Base-by-base conservation (phyloP, 2,113 vertebrate genomes). In the Nannospalax galili region DNA sequence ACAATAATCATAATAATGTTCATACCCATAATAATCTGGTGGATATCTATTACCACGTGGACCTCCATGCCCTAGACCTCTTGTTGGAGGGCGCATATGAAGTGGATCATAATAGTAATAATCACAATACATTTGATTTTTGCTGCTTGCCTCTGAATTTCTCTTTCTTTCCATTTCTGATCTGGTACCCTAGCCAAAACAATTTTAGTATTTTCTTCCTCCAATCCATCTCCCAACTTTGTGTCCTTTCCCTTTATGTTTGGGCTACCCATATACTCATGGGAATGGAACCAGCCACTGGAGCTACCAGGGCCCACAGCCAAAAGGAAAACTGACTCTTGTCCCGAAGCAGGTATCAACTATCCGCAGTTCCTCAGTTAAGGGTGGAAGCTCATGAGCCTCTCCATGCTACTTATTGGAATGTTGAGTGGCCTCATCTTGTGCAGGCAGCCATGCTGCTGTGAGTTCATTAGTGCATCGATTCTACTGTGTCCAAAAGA, bases 1-100 rank as follows among this genome's bases (percentile, higher is more conserved):
- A 96, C 99, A 99, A 98, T 99, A 99, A 99, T 99, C 99, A 60
- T 99, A 99, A 98, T 99, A 99, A 98, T 99, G 99, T 97, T 99
- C 99, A 60, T 99, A 99, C 96, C 99, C 98, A 1, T 99, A 99
- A 98, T 99, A 99, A 98, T 99, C 99, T 7, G 99, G 99, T 89
- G 99, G 99, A 98, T 99, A 99, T 78, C 99, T 97, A 22, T 99
- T 99, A 97, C 99, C 99, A 91, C 99, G 99, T 97, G 99, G 98
- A 97, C 98, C 98, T 72, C 99, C 99, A 97, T 99, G 98, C 97
- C 99, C 99, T 97, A 99, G 98, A 90, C 99, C 99, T 98, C 99
- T 98, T 97, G 98, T 97, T 90, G 99, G 99, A 96, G 99, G 99
- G 62, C 99, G 98, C 99, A 99, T 99, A 96, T 99, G 99, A 98